Evolutionary conservation across 2,888 invertebrate genomes (phyloP).

Genomic region (Drosophila tanythrix): DNA sequence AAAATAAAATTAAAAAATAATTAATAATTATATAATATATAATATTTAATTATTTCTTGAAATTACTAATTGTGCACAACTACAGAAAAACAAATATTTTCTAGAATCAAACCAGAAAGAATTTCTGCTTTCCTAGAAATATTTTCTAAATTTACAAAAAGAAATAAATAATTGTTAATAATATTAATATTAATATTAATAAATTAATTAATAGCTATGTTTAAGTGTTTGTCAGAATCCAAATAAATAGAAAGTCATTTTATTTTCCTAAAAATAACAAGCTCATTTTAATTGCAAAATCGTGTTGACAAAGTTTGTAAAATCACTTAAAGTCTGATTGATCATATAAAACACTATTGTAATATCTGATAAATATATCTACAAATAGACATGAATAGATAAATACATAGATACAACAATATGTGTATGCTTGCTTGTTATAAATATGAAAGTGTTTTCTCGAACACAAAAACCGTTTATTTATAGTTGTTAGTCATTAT

Average conservation of each 20-base stretch:
- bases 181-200: not conserved
- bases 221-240: not conserved
- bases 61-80: not conserved
- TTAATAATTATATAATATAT: not conserved
- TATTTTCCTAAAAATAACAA: not conserved
- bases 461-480: conserved; percentile 37
- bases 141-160: not conserved
- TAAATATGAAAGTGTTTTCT: not conserved
- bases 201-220: not conserved
- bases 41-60: not conserved
- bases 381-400: not conserved
- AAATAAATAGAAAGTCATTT: not conserved
- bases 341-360: not conserved
- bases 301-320: not conserved
- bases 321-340: not conserved
- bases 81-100: not conserved
- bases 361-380: not conserved
- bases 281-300: not conserved
- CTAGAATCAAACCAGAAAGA: not conserved
- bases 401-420: not conserved
- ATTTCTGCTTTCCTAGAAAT: not conserved
- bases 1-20: not conserved
- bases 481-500: conserved; percentile 44
- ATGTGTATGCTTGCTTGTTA: not conserved
- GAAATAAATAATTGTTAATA: not conserved